Conservation (phyloP, 2,113 vertebrate species). For the Urocynchramus pylzowi region DNA sequence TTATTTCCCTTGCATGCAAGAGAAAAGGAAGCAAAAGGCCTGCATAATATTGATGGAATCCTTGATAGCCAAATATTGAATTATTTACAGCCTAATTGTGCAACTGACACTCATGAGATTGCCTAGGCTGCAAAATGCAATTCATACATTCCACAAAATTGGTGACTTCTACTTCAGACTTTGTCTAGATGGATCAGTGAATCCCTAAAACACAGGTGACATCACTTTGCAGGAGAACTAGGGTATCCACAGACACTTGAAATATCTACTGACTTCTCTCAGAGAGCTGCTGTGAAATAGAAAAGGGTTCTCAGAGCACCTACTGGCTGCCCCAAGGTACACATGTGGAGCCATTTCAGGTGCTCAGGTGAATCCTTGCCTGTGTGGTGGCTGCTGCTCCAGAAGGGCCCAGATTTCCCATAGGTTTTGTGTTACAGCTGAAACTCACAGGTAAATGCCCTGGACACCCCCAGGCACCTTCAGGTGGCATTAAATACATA, state of each 20-base stretch:
- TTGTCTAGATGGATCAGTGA: background rate
- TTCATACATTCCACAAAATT: background rate
- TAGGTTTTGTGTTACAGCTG: background rate
- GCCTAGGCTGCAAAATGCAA: background rate
- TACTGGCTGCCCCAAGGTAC: background rate
- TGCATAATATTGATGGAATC: background rate
- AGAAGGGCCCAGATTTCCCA: background rate
- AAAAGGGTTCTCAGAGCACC: background rate
- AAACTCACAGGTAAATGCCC: background rate
- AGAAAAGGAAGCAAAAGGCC: background rate
- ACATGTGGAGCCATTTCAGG: background rate
- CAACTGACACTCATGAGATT: background rate
- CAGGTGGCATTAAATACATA: background rate
- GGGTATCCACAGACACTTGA: background rate
- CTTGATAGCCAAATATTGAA: conserved; percentile 21
- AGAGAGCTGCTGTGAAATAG: fast-evolving
- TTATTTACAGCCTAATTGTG: conserved; percentile 25
- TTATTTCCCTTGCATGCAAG: background rate
- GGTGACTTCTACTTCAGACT: background rate
- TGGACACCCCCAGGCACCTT: background rate
- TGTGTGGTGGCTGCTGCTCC: background rate
- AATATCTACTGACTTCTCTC: background rate
- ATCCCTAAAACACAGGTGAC: background rate
- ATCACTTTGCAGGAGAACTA: background rate
- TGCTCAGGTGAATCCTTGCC: background rate